phyloP scores from a whole-genome alignment of 2,888 invertebrate species.

The Eutolmus rufibarbis region DNA sequence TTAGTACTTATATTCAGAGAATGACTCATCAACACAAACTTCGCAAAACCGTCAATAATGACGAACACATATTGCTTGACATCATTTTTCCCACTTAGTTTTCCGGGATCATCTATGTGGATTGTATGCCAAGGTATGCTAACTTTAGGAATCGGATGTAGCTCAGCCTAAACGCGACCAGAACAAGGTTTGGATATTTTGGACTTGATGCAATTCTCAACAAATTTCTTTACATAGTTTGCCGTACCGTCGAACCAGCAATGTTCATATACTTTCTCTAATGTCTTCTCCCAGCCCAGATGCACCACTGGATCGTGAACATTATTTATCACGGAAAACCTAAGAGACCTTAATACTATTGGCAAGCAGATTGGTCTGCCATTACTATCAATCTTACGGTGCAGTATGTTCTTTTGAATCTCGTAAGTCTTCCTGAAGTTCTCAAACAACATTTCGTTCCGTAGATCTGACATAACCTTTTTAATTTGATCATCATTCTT shows the following conservation, averaged over 20 bases:
- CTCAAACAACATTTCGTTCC: background rate
- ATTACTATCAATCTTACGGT: background rate
- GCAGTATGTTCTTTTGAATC: slow-evolving; percentile 43
- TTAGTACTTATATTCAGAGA: background rate
- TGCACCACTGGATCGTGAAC: too few species aligned
- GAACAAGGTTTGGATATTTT: background rate
- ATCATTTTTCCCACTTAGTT: background rate
- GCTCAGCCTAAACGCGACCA: too few species aligned
- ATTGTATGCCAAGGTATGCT: background rate
- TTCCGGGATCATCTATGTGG: background rate
- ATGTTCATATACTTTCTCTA: too few species aligned
- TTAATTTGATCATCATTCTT: background rate
- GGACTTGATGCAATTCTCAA: too few species aligned
- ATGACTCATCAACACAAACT: background rate
- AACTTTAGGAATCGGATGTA: too few species aligned
- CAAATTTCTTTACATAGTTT: too few species aligned
- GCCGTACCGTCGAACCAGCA: too few species aligned
- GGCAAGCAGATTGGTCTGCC: too few species aligned
- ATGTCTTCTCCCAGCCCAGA: too few species aligned
- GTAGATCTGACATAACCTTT: background rate
- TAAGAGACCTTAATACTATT: too few species aligned
- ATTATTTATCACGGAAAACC: too few species aligned
- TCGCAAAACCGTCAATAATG: background rate
- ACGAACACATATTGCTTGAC: background rate
- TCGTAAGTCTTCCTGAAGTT: slow-evolving; percentile 40